phyloP scores from a whole-genome alignment of 1,140 invertebrate species.

The Adelges cooleyi region DNA sequence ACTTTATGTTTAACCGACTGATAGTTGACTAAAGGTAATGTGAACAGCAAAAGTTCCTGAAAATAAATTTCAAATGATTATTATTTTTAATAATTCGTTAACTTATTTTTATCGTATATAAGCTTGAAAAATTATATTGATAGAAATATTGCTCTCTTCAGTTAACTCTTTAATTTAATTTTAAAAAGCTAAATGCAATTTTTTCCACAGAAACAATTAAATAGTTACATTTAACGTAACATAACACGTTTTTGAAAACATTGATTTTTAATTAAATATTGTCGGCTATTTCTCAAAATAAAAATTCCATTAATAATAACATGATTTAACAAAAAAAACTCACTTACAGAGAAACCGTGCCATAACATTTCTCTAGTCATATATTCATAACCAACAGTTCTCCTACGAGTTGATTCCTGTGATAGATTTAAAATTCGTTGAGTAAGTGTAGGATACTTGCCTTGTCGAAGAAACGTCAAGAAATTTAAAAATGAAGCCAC shows the following conservation, averaged over 20 bases:
- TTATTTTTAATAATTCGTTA: too few relatives aligned
- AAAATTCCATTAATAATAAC: too few relatives aligned
- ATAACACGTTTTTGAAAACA: too few relatives aligned
- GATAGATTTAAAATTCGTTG: conserved; percentile 44
- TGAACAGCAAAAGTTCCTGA: conserved; percentile 48
- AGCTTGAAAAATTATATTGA: too few relatives aligned
- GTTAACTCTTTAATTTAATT: too few relatives aligned
- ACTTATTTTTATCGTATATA: too few relatives aligned
- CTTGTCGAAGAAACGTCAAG: conserved; percentile 48
- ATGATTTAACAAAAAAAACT: not conserved
- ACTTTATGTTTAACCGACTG: conserved; percentile 37
- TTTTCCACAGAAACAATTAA: too few relatives aligned
- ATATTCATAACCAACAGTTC: conserved; percentile 46
- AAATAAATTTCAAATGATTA: conserved; percentile 29
- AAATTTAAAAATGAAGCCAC: conserved; percentile 49
- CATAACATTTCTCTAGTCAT: conserved; percentile 54
- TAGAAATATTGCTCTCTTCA: too few relatives aligned
- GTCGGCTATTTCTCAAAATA: too few relatives aligned
- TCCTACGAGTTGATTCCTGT: conserved; percentile 42
- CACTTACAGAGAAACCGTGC: conserved; percentile 53
- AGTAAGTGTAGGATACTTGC: conserved; percentile 47
- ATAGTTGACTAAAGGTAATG: conserved; percentile 48
- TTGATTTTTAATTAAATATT: too few relatives aligned
- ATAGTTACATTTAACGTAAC: too few relatives aligned
- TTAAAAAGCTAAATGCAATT: too few relatives aligned